Evolutionary conservation across 2,113 vertebrate genomes (phyloP).

Genomic region (Neomonachus schauinslandi): DNA sequence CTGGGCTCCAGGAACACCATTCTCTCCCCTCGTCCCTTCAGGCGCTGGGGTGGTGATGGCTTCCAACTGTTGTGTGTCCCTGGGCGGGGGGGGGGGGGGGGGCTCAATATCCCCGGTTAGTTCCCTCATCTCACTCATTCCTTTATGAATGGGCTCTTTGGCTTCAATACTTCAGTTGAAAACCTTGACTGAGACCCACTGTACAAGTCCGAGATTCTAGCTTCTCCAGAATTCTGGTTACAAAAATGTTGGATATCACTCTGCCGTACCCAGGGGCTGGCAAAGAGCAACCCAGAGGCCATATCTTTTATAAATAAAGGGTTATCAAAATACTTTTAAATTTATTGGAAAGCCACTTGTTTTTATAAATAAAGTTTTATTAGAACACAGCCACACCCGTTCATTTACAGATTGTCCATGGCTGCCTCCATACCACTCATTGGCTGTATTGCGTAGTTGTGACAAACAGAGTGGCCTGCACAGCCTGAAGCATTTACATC

Average conservation of each 20-base stretch:
- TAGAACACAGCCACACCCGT: neutral
- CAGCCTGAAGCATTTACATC: neutral
- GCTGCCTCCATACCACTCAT: neutral
- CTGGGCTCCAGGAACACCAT: neutral
- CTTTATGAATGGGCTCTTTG: neutral
- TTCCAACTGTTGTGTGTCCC: neutral
- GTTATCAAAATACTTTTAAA: neutral
- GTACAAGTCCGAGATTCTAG: neutral
- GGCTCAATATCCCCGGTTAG: neutral
- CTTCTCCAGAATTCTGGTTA: neutral
- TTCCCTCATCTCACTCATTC: neutral
- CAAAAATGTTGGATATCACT: neutral
- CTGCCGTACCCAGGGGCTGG: neutral
- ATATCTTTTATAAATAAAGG: neutral
- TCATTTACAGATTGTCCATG: neutral
- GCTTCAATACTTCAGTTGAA: neutral
- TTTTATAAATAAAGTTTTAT: conserved; percentile 25
- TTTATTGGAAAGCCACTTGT: neutral
- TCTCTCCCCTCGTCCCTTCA: neutral
- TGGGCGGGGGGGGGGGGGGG: rapidly evolving
- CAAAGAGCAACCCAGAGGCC: neutral
- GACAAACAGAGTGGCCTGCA: neutral
- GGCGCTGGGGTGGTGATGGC: no score
- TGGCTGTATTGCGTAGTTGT: neutral
- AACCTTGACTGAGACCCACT: neutral